phyloP scores from a whole-genome alignment of 92 coral and sea anemone species.

The Epizoanthus scotinus region DNA sequence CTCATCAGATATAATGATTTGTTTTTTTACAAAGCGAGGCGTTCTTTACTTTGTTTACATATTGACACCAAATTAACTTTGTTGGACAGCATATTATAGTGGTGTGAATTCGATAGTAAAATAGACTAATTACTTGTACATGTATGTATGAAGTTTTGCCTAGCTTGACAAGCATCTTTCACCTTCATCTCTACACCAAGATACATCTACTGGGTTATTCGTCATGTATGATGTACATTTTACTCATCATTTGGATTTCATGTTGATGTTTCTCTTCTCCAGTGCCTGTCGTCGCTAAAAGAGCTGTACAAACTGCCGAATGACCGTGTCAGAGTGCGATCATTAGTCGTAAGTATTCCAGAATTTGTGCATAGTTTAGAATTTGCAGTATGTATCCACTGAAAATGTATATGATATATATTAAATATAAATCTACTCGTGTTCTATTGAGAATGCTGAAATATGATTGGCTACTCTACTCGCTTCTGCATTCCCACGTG shows the following conservation, averaged over 20 bases:
- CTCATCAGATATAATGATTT: not conserved
- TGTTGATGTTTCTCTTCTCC: not conserved
- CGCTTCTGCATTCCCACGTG: too few species aligned
- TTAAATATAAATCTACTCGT: too few species aligned
- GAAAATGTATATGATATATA: not conserved
- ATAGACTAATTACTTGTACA: not conserved
- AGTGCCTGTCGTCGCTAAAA: slow-evolving; percentile 84
- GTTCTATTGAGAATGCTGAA: too few species aligned
- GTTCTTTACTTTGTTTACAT: too few species aligned
- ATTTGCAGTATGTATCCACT: not conserved
- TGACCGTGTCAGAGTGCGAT: slow-evolving; percentile 86
- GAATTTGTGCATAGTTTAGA: not conserved
- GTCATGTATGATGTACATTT: not conserved
- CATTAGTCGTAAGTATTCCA: slow-evolving; percentile 84
- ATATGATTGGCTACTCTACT: too few species aligned
- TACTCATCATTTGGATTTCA: not conserved
- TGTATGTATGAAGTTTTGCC: too few species aligned
- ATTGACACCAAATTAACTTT: too few species aligned
- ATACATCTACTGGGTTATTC: too few species aligned
- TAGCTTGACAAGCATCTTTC: too few species aligned
- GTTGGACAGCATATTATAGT: too few species aligned
- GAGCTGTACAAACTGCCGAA: slow-evolving; percentile 72
- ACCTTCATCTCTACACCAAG: too few species aligned
- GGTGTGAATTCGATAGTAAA: too few species aligned
- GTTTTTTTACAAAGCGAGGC: not conserved